phyloP scores from a whole-genome alignment of 1,140 invertebrate genomes.

The Tribolium madens region DNA sequence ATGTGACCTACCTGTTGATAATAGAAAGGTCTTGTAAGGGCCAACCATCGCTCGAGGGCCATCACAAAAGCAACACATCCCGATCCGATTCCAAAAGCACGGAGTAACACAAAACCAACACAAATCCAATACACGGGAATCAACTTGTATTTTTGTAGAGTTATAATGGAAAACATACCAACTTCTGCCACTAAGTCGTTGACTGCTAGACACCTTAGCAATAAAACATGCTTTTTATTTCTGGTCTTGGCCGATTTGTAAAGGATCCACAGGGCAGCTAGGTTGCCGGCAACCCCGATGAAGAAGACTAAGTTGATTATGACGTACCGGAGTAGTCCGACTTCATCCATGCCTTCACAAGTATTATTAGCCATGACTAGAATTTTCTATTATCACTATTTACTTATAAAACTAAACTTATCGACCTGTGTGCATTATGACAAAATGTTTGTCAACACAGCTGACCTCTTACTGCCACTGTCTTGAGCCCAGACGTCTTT shows the following conservation, averaged over 20 bases:
- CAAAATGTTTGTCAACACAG: slow-evolving; percentile 33
- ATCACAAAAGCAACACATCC: slow-evolving; percentile 89
- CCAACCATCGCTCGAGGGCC: slow-evolving; percentile 87
- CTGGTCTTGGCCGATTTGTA: slow-evolving; percentile 72
- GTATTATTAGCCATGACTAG: slow-evolving; percentile 28
- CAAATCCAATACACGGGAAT: slow-evolving; percentile 73
- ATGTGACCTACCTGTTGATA: slow-evolving; percentile 82
- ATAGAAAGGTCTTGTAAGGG: slow-evolving; percentile 86
- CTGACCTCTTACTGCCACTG: slow-evolving; percentile 24
- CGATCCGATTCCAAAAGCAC: slow-evolving; percentile 86
- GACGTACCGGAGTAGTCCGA: not conserved
- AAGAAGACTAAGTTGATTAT: slow-evolving; percentile 66
- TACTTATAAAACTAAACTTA: slow-evolving; percentile 27
- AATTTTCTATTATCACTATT: slow-evolving; percentile 37
- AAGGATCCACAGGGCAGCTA: slow-evolving; percentile 72
- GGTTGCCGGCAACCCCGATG: slow-evolving; percentile 72
- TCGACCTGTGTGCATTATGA: slow-evolving; percentile 40
- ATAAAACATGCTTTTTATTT: slow-evolving; percentile 83
- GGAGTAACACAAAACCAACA: slow-evolving; percentile 77
- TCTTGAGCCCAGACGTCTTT: not conserved
- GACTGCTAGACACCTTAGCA: slow-evolving; percentile 81
- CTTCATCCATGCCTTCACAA: slow-evolving; percentile 34
- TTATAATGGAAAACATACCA: slow-evolving; percentile 72
- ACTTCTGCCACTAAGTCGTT: slow-evolving; percentile 84
- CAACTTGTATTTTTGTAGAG: slow-evolving; percentile 72